These are phyloP conservation scores for Circaetus gallicus DNA, from an alignment of 2,113 vertebrate genomes.

Conservation along the genomic window DNA sequence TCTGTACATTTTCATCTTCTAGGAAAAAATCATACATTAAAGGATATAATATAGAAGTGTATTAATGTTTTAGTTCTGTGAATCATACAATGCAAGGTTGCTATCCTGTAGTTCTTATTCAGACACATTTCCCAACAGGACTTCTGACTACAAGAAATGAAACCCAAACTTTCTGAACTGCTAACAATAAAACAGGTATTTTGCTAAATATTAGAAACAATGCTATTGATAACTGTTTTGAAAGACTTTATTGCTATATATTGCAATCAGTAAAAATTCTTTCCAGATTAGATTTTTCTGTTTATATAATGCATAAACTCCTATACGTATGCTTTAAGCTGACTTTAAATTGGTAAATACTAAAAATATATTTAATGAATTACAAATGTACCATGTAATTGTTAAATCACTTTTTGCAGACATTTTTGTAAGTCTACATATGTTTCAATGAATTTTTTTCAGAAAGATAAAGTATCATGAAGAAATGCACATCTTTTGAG, in stretches of 20 bases:
- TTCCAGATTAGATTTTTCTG: not conserved
- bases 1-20: not conserved
- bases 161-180: not conserved
- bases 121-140: not conserved
- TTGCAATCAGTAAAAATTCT: not conserved
- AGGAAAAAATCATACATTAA: not conserved
- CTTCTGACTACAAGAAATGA: not conserved
- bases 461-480: not conserved
- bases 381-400: not conserved
- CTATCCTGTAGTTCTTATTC: not conserved
- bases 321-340: not conserved
- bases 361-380: not conserved
- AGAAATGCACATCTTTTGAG: not conserved
- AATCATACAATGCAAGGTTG: not conserved
- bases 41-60: not conserved
- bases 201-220: not conserved
- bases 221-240: not conserved
- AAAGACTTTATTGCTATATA: not conserved
- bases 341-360: not conserved
- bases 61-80: not conserved
- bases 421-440: not conserved
- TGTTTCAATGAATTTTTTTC: not conserved
- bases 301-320: not conserved
- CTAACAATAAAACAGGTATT: not conserved
- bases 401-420: not conserved